Evolutionary conservation across 2,797 vertebrate species (phyloP).

Genomic region (Ctenochaetus hawaiiensis): DNA sequence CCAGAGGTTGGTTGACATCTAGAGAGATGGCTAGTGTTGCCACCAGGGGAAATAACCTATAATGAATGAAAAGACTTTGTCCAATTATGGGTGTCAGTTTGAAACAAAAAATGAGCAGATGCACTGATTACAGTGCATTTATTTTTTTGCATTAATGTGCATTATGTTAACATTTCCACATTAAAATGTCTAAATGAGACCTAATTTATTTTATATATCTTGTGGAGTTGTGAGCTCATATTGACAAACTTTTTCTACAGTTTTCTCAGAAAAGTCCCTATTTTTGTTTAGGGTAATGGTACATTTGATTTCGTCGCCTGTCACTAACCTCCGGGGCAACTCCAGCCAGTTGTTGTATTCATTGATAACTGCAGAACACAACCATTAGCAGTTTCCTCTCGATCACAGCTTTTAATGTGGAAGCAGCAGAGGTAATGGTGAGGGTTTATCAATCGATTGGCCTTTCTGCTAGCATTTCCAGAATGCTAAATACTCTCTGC

Average conservation of each 20-base stretch:
- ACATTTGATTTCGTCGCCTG: too few relatives aligned
- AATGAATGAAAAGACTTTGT: slow-evolving; percentile 35
- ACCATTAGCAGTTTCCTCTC: slow-evolving; percentile 51
- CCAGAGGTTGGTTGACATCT: slow-evolving; percentile 52
- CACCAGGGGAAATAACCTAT: slow-evolving; percentile 30
- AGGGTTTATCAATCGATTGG: slow-evolving; percentile 66
- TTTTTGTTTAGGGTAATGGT: too few relatives aligned
- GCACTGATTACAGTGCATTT: background rate
- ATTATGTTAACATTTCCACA: background rate
- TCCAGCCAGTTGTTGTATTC: background rate
- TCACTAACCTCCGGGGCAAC: too few relatives aligned
- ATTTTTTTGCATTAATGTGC: too few relatives aligned
- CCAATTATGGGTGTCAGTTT: background rate
- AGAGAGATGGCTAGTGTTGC: slow-evolving; percentile 41
- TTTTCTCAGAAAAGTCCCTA: too few relatives aligned
- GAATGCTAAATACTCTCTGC: slow-evolving; percentile 52
- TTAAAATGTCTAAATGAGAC: too few relatives aligned
- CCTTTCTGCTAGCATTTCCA: slow-evolving; percentile 37
- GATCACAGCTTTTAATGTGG: slow-evolving; percentile 30
- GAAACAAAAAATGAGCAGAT: background rate
- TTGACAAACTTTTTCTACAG: too few relatives aligned
- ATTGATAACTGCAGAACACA: slow-evolving; percentile 24
- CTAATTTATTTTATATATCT: too few relatives aligned
- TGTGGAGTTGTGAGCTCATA: too few relatives aligned
- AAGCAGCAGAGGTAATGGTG: slow-evolving; percentile 34